A percentile compares a stretch with the other conserved stretches of the same genome.
phyloP scores from a whole-genome alignment of 2,888 invertebrate genomes.

The Girardia tigrina region DNA sequence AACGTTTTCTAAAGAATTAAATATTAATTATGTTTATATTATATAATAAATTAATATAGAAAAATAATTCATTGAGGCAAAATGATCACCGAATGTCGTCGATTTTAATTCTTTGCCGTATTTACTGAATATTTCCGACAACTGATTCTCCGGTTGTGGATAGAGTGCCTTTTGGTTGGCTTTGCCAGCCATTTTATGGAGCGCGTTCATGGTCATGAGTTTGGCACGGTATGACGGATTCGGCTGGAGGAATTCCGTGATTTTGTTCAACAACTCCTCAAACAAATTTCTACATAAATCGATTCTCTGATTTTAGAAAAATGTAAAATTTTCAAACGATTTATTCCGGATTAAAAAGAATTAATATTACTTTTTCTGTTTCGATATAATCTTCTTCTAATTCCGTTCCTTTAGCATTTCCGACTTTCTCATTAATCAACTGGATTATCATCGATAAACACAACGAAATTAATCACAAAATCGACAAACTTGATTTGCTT shows the following conservation, averaged over 20 bases:
- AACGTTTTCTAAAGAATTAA: too few species aligned
- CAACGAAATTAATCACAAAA: not conserved
- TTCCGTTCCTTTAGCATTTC: not conserved
- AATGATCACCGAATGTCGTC: not conserved
- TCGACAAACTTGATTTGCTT: not conserved
- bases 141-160: constrained; percentile 1
- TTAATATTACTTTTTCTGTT: not conserved
- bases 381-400: constrained; percentile 20
- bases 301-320: too few species aligned
- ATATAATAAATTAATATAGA: too few species aligned
- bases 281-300: not conserved
- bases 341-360: too few species aligned
- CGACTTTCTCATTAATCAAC: constrained; percentile 7
- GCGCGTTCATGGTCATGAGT: not conserved
- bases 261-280: constrained; percentile 7
- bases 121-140: constrained; percentile 5
- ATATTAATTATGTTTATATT: too few species aligned
- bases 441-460: not conserved
- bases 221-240: not conserved
- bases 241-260: not conserved
- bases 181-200: constrained; percentile 6
- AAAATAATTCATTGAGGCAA: too few species aligned
- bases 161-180: not conserved
- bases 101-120: not conserved
- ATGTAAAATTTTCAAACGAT: not conserved